phyloP scores from a whole-genome alignment of 2,797 vertebrate species.

The Spatula versicolor region DNA sequence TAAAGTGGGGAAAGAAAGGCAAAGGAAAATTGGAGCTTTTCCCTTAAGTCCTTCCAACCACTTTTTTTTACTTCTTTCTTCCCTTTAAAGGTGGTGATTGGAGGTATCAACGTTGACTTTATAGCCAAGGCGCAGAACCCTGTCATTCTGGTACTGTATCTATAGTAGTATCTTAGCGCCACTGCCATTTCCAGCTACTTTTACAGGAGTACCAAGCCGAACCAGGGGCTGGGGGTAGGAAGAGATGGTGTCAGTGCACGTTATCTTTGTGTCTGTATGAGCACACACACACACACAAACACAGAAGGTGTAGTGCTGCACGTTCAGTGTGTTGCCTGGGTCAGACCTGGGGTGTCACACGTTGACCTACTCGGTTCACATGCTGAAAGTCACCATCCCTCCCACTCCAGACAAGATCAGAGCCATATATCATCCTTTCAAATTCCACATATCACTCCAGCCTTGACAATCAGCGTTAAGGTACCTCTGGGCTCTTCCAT shows the following conservation, averaged over 20 bases:
- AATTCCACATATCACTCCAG: neutral
- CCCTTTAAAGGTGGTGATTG: slow-evolving; percentile 86
- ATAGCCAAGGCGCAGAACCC: slow-evolving; percentile 86
- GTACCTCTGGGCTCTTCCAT: neutral
- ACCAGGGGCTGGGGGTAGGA: neutral
- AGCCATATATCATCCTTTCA: neutral
- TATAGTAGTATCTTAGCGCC: neutral
- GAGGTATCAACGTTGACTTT: slow-evolving; percentile 91
- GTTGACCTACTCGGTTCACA: neutral
- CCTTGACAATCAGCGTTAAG: neutral
- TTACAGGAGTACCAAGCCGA: neutral
- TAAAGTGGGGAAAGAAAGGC: neutral
- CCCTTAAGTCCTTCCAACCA: neutral
- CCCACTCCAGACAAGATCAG: neutral
- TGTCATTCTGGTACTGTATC: slow-evolving; percentile 79
- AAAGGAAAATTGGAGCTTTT: neutral
- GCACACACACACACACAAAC: neutral
- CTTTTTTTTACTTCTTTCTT: neutral
- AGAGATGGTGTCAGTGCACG: neutral
- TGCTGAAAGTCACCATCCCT: neutral
- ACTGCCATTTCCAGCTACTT: neutral
- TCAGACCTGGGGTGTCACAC: neutral
- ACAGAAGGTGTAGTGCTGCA: neutral
- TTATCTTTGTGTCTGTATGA: neutral
- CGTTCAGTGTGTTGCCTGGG: neutral